Conservation (phyloP, 2,113 vertebrate genomes). For the Phrynosoma platyrhinos region DNA sequence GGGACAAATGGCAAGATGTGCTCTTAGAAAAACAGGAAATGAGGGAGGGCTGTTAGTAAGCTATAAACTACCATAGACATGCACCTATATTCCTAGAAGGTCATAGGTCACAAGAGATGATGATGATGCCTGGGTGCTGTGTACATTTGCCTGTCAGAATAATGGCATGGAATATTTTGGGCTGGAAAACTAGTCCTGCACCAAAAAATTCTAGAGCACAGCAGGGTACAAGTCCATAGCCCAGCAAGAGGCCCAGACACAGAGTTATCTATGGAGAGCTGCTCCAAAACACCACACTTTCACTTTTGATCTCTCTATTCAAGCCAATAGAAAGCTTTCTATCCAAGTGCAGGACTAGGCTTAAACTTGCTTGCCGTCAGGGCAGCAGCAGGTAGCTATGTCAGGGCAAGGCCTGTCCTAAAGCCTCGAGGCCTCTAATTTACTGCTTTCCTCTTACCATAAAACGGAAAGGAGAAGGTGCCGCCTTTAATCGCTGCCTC, state of each 20-base stretch:
- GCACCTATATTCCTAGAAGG: too few species aligned
- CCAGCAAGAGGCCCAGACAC: neutral
- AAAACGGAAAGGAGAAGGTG: conserved; percentile 78
- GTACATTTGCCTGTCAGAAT: neutral
- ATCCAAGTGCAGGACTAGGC: neutral
- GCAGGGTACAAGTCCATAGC: neutral
- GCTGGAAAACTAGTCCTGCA: neutral
- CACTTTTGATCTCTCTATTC: neutral
- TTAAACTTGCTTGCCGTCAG: neutral
- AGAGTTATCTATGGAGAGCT: neutral
- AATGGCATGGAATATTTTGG: neutral
- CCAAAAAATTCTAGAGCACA: neutral
- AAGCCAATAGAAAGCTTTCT: neutral
- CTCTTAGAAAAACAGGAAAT: too few species aligned
- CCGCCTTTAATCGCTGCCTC: conserved; percentile 77
- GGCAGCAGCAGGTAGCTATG: conserved; percentile 46
- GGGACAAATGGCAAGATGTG: too few species aligned
- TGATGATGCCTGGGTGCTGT: neutral
- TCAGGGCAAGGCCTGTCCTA: conserved; percentile 60
- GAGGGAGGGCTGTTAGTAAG: too few species aligned
- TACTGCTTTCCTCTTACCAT: conserved; percentile 78
- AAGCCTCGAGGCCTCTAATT: conserved; percentile 72
- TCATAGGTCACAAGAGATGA: neutral
- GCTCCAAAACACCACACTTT: neutral
- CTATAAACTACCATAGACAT: too few species aligned